These are phyloP conservation scores for Chloropsis cyanopogon DNA, from an alignment of 2,113 vertebrate species.

Conservation along the genomic window DNA sequence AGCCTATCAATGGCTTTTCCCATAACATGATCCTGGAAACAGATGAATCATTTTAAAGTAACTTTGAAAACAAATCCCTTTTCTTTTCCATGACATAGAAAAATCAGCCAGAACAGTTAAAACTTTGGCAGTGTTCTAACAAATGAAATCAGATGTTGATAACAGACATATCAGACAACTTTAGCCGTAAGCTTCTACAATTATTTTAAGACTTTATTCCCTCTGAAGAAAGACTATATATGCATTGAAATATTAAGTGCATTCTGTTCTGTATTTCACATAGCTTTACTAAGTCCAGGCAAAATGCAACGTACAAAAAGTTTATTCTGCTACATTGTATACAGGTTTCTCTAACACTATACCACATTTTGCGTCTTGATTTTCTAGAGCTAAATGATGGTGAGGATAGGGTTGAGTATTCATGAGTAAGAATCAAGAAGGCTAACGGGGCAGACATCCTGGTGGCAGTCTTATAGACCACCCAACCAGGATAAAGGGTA, in stretches of 20 bases:
- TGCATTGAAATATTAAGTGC: neutral
- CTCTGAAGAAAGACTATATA: neutral
- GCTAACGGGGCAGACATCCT: neutral
- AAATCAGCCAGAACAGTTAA: slow-evolving; percentile 26
- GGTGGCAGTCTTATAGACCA: neutral
- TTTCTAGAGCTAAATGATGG: neutral
- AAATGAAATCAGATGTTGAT: neutral
- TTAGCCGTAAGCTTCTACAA: neutral
- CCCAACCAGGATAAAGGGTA: neutral
- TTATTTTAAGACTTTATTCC: neutral
- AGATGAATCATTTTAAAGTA: neutral
- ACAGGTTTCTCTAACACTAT: neutral
- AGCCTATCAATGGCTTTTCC: neutral
- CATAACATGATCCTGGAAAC: slow-evolving; percentile 18
- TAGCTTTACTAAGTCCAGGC: neutral
- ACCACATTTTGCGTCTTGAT: neutral
- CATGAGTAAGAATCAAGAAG: neutral
- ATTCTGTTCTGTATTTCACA: neutral
- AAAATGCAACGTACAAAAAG: neutral
- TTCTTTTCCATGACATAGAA: neutral
- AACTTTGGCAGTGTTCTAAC: neutral
- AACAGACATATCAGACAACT: neutral
- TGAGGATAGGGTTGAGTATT: neutral
- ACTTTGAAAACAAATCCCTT: slow-evolving; percentile 21
- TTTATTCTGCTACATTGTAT: neutral